phyloP scores from a whole-genome alignment of 1,140 invertebrate species.

The Micrasema minimum region DNA sequence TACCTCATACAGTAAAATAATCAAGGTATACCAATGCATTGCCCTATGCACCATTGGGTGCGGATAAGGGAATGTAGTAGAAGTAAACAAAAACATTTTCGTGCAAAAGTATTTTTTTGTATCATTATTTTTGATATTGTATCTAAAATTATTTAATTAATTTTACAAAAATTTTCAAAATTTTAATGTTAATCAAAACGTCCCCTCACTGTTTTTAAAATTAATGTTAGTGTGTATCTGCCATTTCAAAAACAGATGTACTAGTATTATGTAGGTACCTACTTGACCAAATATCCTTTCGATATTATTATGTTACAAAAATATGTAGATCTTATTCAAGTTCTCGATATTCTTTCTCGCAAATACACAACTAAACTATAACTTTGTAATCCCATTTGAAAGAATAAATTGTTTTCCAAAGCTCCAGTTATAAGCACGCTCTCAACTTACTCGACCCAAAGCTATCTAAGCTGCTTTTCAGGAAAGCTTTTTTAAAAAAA shows the following conservation, averaged over 20 bases:
- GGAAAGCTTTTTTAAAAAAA: not conserved
- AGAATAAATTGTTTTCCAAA: slow-evolving; percentile 12
- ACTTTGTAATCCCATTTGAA: slow-evolving; percentile 2
- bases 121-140: no score
- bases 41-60: no score
- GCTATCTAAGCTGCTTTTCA: slow-evolving; percentile 7
- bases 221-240: no score
- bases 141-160: no score
- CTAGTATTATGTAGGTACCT: not conserved
- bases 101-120: no score
- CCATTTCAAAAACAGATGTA: not conserved
- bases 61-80: no score
- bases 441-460: not conserved
- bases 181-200: no score
- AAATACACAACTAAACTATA: not conserved
- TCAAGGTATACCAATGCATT: no score
- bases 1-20: no score
- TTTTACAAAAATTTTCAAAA: no score
- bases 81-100: no score
- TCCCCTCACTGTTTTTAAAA: no score
- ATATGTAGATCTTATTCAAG: not conserved
- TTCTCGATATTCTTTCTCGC: not conserved
- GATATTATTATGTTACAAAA: not conserved
- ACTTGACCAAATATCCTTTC: not conserved
- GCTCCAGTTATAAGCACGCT: not conserved